Conservation (phyloP, 2,888 invertebrate genomes). For the Ptychoptera albimana region DNA sequence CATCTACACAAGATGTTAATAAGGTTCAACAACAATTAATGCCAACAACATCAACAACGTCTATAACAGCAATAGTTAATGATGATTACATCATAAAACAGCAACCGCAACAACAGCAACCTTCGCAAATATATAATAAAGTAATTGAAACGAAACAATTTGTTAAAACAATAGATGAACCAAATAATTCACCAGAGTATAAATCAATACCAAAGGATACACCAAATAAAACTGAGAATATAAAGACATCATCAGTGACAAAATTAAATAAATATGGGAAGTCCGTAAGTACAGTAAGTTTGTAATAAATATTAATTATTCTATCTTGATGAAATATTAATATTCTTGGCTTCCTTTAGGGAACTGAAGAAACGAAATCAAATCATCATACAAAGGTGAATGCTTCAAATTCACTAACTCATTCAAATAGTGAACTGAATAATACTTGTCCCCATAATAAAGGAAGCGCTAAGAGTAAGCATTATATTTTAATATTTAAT, state of each 20-base stretch:
- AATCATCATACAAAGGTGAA: constrained; percentile 22
- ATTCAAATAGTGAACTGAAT: constrained; percentile 28
- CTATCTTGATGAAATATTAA: too few relatives aligned
- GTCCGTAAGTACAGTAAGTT: background rate
- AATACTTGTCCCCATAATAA: constrained; percentile 25
- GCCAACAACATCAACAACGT: background rate
- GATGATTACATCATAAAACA: background rate
- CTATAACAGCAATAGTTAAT: constrained; percentile 1
- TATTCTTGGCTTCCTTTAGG: constrained; percentile 10
- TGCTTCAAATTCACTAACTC: constrained; percentile 22
- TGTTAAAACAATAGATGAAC: constrained; percentile 2
- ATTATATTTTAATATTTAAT: background rate
- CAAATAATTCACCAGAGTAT: constrained; percentile 3
- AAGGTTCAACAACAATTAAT: background rate
- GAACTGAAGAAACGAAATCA: constrained; percentile 24
- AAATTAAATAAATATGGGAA: too few relatives aligned
- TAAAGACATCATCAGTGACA: background rate
- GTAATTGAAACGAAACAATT: constrained; percentile 2
- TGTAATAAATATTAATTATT: background rate
- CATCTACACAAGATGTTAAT: too few relatives aligned
- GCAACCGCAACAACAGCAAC: background rate
- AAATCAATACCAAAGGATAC: constrained; percentile 3
- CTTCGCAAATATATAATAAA: background rate
- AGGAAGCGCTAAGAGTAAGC: constrained; percentile 20
- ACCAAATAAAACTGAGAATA: background rate